Evolutionary conservation across 2,113 vertebrate genomes (phyloP).

Genomic region (Anseranas semipalmata): DNA sequence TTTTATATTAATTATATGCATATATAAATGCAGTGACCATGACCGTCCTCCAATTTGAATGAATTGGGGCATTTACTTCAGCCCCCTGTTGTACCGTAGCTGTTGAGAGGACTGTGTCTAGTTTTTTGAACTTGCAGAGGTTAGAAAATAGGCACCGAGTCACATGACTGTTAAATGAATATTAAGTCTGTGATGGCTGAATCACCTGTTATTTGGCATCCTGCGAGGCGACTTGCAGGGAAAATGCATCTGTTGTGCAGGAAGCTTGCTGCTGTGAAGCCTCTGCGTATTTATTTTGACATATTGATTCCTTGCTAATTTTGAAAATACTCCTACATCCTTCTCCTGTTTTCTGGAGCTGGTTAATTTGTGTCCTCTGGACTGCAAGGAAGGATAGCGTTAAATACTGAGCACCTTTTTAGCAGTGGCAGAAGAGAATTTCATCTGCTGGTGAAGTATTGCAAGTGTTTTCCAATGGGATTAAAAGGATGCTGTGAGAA

Average conservation of each 20-base stretch:
- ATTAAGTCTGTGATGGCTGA: neutral
- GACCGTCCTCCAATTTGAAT: accelerated
- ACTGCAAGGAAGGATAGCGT: neutral
- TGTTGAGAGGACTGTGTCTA: neutral
- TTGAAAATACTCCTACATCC: accelerated
- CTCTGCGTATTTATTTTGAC: neutral
- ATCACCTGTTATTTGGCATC: neutral
- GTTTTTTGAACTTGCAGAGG: neutral
- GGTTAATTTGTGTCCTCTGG: neutral
- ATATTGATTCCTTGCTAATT: accelerated
- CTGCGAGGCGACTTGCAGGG: neutral
- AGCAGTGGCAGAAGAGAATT: conserved; percentile 36
- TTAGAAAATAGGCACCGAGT: neutral
- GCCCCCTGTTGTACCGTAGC: neutral
- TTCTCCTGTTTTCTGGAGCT: neutral
- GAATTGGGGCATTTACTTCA: neutral
- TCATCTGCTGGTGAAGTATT: conserved; percentile 52
- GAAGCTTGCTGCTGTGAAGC: neutral
- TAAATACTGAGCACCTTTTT: neutral
- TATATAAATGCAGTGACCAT: accelerated
- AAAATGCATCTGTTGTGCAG: neutral
- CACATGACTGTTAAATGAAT: neutral
- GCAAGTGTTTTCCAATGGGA: neutral
- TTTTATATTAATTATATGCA: accelerated
- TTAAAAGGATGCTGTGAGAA: neutral